Conservation (phyloP, 2,113 vertebrate species). For the Chinchilla lanigera region DNA sequence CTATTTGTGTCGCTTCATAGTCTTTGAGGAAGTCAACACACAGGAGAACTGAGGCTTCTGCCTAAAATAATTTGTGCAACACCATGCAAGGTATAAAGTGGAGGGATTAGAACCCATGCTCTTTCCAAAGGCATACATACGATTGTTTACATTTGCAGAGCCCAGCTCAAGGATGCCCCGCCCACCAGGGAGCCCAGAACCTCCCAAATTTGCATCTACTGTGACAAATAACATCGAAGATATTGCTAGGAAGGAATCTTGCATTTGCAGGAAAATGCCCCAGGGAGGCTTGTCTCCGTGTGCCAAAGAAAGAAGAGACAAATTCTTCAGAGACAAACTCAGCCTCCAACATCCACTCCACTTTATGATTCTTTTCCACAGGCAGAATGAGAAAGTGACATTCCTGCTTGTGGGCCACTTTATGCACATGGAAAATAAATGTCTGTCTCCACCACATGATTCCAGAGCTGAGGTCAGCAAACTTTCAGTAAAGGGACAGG, state of each 20-base stretch:
- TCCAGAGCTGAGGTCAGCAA: neutral
- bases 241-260: neutral
- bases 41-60: neutral
- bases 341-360: neutral
- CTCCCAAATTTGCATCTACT: conserved; percentile 5
- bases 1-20: neutral
- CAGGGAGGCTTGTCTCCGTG: neutral
- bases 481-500: neutral
- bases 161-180: neutral
- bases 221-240: neutral
- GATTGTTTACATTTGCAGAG: neutral
- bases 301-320: conserved; percentile 41
- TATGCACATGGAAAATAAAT: neutral
- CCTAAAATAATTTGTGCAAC: neutral
- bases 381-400: neutral
- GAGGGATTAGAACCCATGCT: neutral
- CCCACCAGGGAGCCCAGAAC: neutral
- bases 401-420: neutral
- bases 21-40: neutral
- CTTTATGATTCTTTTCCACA: neutral
- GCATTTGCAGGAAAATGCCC: neutral
- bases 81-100: neutral
- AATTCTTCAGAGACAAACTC: neutral
- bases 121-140: neutral
- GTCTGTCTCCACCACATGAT: neutral